phyloP scores from a whole-genome alignment of 2,888 invertebrate genomes.

The Acleris laterana region DNA sequence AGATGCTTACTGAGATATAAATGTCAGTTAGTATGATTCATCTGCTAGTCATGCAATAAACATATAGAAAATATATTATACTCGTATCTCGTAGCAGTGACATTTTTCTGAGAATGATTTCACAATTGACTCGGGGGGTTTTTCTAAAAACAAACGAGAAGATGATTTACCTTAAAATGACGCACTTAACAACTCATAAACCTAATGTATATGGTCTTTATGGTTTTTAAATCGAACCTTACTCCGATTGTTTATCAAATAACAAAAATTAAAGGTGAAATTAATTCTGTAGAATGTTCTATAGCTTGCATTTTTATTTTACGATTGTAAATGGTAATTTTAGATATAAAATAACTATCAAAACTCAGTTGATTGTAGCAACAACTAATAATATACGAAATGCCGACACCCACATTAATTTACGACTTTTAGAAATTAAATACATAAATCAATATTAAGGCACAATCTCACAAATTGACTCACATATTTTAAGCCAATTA shows the following conservation, averaged over 20 bases:
- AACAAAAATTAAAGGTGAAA: conserved; percentile 22
- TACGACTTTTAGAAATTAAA: conserved; percentile 13
- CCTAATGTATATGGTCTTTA: conserved; percentile 24
- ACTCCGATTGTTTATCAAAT: conserved; percentile 20
- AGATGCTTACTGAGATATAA: conserved; percentile 9
- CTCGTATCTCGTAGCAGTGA: conserved; percentile 8
- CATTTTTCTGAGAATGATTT: conserved; percentile 32
- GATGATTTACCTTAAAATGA: conserved; percentile 9
- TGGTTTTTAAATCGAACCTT: conserved; percentile 21
- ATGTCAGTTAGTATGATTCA: conserved; percentile 29
- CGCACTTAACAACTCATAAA: conserved; percentile 23
- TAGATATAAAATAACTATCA: conserved; percentile 20
- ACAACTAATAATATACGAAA: conserved; percentile 20
- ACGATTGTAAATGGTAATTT: conserved; percentile 16
- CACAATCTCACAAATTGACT: too few relatives aligned
- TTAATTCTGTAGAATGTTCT: conserved; percentile 24
- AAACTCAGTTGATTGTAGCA: conserved; percentile 15
- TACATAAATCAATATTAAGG: too few relatives aligned
- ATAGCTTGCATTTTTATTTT: conserved; percentile 20
- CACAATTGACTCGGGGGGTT: conserved; percentile 20
- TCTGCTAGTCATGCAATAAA: conserved; percentile 30
- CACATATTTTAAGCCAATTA: too few relatives aligned
- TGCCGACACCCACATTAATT: conserved; percentile 11
- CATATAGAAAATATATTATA: conserved; percentile 23
- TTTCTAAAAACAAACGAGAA: conserved; percentile 2